Base-by-base conservation (phyloP, 2,888 invertebrate genomes). In the Cataglyphis altisquamis region DNA sequence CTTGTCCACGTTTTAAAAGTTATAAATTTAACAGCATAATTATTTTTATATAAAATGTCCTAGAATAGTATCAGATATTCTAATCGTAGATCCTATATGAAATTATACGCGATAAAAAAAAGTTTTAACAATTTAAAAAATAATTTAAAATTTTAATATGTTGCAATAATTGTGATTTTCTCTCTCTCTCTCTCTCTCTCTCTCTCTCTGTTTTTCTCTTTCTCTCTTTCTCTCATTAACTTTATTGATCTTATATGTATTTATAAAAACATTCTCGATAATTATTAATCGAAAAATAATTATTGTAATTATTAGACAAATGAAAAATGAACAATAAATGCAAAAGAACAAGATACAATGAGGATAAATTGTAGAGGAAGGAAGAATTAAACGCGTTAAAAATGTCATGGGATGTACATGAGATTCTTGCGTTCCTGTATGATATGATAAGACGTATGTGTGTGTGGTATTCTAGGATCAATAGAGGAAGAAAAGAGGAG, bases 401-500 rank as follows among this genome's bases (percentile, higher is more conserved):
- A n/a, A 32, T 9, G 45, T 62, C 41, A 36, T 41, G 41, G 73
- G 45, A 32, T 39, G 39, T 41, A 1, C 15, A 21, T 21, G 62
- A 60, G 39, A 29, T 1, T 39, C 15, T 5, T 64, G 52, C 9
- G 62, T 18, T 29, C 25, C 57, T n/a, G 15, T 25, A 25, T 25
- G 75, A 64, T 3, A 41, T 4, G 2, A 41, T 18, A 12, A 57
- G 32, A 57, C 10, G 15, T 41, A 41, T 64, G n/a, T 78, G 21
- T 39, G 32, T 12, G 21, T 41, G 48, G 25, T 78, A 48, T 68
- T 48, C 45, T 80, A 62, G 78, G 78, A 68, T 80, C 78, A 60
- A 80, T 80, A 80, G 78, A 70, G 36, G 29, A 67, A 67, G 67
- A 21, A 68, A 60, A 77, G 48, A 70, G 45, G 78, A 68, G 48